Evolutionary conservation across 1,140 invertebrate species (phyloP).

Genomic region (Cotesia glomerata): DNA sequence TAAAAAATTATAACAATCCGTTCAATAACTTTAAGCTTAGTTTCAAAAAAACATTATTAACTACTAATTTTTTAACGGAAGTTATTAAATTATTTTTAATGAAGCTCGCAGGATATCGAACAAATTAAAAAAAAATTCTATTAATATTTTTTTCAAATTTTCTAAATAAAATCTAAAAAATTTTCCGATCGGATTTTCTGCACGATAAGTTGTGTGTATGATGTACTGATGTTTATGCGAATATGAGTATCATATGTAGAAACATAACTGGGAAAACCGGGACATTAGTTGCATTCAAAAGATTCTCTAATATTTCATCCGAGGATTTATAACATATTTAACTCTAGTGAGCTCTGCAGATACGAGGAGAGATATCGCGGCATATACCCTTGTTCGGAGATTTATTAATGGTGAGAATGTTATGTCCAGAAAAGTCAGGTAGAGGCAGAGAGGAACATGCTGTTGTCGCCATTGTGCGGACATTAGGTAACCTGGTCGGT

Average conservation of each 20-base stretch:
- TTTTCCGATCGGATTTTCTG: no score
- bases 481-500: conserved; percentile 48
- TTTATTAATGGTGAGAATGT: conserved; percentile 45
- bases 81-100: no score
- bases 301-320: conserved; percentile 48
- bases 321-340: conserved; percentile 55
- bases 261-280: conserved; percentile 20
- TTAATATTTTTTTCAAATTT: no score
- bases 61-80: no score
- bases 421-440: background rate
- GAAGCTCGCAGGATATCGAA: no score
- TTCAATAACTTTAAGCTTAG: no score
- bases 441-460: background rate
- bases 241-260: background rate
- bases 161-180: no score
- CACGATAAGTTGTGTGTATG: background rate
- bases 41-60: no score
- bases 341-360: conserved; percentile 37
- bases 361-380: conserved; percentile 44
- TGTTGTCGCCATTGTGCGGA: conserved; percentile 48
- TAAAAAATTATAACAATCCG: no score
- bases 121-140: no score
- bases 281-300: conserved; percentile 45
- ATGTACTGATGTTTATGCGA: conserved; percentile 8
- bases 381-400: conserved; percentile 44